phyloP scores from a whole-genome alignment of 2,113 vertebrate species.

The Nothoprocta pentlandii region DNA sequence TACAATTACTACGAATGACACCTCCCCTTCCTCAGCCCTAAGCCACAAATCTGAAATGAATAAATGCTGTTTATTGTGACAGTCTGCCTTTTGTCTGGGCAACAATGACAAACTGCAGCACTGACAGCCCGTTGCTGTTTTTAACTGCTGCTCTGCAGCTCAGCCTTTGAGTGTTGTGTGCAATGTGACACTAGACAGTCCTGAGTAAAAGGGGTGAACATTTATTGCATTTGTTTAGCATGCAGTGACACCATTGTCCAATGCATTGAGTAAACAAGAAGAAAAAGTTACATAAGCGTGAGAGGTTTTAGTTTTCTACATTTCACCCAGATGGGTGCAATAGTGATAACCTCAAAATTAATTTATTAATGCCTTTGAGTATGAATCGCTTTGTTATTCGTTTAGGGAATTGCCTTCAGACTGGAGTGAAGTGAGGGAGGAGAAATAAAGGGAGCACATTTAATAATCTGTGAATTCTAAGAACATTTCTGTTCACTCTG shows the following conservation, averaged over 20 bases:
- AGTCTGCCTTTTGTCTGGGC: constrained; percentile 81
- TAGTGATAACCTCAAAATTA: neutral
- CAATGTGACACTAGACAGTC: constrained; percentile 62
- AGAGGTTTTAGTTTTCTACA: neutral
- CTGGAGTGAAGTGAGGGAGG: neutral
- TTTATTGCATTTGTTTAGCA: constrained; percentile 55
- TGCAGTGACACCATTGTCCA: constrained; percentile 20
- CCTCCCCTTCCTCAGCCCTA: constrained; percentile 78
- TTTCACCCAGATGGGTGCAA: neutral
- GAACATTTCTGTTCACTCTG: neutral
- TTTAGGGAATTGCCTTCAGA: neutral
- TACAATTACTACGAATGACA: constrained; percentile 78
- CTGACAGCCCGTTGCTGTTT: constrained; percentile 72
- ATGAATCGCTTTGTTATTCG: neutral
- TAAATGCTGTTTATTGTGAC: constrained; percentile 82
- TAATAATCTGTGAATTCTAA: constrained; percentile 29
- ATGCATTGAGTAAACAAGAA: constrained; percentile 27
- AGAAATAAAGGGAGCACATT: neutral
- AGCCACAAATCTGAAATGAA: constrained; percentile 80
- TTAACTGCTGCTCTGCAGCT: constrained; percentile 53
- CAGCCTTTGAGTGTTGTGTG: constrained; percentile 64
- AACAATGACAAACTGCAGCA: constrained; percentile 78
- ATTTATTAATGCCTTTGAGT: neutral
- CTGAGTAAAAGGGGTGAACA: constrained; percentile 64
- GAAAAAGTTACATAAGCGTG: neutral